Evolutionary conservation across 1,140 invertebrate genomes (phyloP), one percentile per base, ranked within the genome.

Genomic region (Sweltsa coloradensis): DNA sequence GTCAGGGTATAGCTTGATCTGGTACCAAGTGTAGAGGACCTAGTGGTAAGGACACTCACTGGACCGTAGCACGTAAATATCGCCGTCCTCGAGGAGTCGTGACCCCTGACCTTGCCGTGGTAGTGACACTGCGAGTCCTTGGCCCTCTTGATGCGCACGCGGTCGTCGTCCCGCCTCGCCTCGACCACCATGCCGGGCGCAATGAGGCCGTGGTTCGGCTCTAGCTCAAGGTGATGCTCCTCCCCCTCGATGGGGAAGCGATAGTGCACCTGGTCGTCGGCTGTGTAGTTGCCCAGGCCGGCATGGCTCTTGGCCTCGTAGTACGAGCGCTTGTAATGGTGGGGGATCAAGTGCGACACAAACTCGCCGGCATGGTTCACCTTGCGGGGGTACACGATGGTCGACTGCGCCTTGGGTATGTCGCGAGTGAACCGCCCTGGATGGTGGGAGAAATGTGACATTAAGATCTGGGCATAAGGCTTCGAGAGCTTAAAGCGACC

Each of bases 61-160:
- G 74, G 59, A 45, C 72, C 72, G 41, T 71, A 55, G 52, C 72
- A 75, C 11, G 68, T 63, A 14, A 69, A 69, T 11, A 75, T 24
- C 5, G 73, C 71, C 11, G 63, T 70, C n/a, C 53, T 55, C 1
- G 67, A 69, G 26, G 55, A 49, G 3, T 47, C 48, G 3, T 66
- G 56, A 18, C 64, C 65, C 27, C 55, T 52, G 29, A 73, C 58
- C 13, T 54, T 50, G 3, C 72, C 72, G 4, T 53, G 56, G 50
- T 64, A 73, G 48, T 73, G 68, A 41, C 72, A 74, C 41, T 60
- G 56, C 3, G 29, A 59, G 39, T 55, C 51, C 7, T 31, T 58
- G 41, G 57, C 60, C 55, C 42, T 47, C 50, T 53, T 48, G 51
- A 60, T 39, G 45, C n/a, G 45, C 40, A 5, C 50, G 42, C 1